Base-by-base conservation (phyloP, 92 coral and sea anemone species). In the Paramuricea clavata region DNA sequence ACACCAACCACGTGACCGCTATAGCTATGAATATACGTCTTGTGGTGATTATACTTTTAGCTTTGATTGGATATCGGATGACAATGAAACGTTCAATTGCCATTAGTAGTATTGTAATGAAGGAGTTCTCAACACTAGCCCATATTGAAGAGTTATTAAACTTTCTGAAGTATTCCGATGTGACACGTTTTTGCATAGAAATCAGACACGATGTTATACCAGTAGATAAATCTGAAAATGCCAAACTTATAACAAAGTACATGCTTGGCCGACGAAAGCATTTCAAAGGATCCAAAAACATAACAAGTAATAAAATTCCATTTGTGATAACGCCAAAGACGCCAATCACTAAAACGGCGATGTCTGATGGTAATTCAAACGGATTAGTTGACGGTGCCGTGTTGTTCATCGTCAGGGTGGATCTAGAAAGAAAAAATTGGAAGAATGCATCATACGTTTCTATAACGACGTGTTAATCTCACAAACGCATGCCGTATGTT, bases 201-300 rank as follows among this genome's bases (percentile, higher is more conserved):
- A 42, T 44, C 59, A 74, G 59, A 74, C 81, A 74, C 11, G 59
- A 74, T 28, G 60, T 13, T 21, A 74, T 74, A 11, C 81, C 81
- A 28, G 81, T 74, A 32, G 27, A 44, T 2, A 74, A 44, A 23
- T 74, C 81, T 41, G 81, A 74, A 52, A 74, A 44, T 15, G 81
- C 54, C 39, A 74, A 23, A 52, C 81, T 74, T 42, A 44, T 23
- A 16, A 74, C 59, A 44, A 74, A 74, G 59, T 74, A 74, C 39
- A 74, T 74, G 60, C 81, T 74, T 42, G 81, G 59, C 7, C 61
- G 61, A 36, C 59, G 54, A 31, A 74, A 74, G 59, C 39, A 43
- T 74, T 74, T 74, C 64, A 74, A 74, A n/a, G 81, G 81, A 47
- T 74, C 81, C 60, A 23, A 32, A 44, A 74, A n/a, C 39, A 52